Evolutionary conservation across 2,888 invertebrate species (phyloP), one percentile per base, ranked within the genome.

Genomic region (Villa cingulata): DNA sequence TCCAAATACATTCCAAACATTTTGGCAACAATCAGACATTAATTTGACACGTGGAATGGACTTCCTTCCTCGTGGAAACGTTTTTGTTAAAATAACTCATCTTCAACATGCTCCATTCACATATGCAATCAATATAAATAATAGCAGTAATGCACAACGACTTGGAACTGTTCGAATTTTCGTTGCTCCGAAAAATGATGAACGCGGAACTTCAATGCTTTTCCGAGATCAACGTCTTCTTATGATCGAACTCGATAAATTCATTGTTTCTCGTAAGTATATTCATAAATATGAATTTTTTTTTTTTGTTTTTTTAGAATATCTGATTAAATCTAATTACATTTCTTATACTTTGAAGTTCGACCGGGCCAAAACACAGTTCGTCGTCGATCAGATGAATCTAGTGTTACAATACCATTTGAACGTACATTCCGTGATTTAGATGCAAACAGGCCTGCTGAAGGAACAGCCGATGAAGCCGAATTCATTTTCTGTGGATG

Each of bases 401-500:
- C 86, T 0, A 78, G 83, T 0, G 80, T 88, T 20, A 86, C 85
- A 12, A 82, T 85, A 58, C 84, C 85, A 1, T 85, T 81, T 65
- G 84, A 83, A 62, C 72, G 80, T 50, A 84, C 82, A 10, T 87
- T 85, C 77, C 74, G 81, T 5, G 74, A 77, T 61, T 62, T 80
- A 52, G 80, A 81, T 58, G 56, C 60, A 1, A 69, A 63, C 37
- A 71, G 81, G 1, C 79, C 81, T 1, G 50, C 60, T 17, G 74
- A 71, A 0, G 74, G 73, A 29, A 65, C 70, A 42, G 64, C 71
- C 1, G 68, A 65, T 1, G 62, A 67, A 0, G 68, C 65, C 0
- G 65, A 67, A 47, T 82, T 81, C 67, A 83, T 84, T 70, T 83
- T 82, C 74, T 87, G 86, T 68, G 86, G 86, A 50, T 87, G 86